Conservation (phyloP, 2,888 invertebrate species). For the Scaeva pyrastri region DNA sequence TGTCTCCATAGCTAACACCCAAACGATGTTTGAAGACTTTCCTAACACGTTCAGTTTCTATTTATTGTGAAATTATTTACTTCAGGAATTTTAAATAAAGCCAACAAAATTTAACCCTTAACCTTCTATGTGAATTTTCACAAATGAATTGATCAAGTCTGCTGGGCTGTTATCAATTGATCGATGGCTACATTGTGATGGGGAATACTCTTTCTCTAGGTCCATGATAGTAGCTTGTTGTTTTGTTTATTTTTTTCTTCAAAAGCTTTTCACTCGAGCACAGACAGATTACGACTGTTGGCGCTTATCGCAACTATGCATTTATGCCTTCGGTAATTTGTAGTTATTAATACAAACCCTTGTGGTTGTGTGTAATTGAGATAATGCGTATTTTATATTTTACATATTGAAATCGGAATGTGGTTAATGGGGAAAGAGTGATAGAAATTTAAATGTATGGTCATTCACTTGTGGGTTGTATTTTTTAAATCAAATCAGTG, state of each 20-base stretch:
- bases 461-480: background rate
- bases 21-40: constrained; percentile 84
- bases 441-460: background rate
- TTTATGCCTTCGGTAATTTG: background rate
- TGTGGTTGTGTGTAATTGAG: constrained; percentile 10
- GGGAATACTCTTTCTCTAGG: constrained; percentile 80
- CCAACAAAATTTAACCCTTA: constrained; percentile 35
- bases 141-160: constrained; percentile 78
- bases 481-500: background rate
- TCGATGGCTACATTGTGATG: constrained; percentile 78
- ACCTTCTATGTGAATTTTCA: constrained; percentile 78
- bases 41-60: constrained; percentile 85
- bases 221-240: constrained; percentile 61
- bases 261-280: background rate
- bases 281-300: constrained; percentile 24
- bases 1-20: constrained; percentile 88
- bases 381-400: background rate
- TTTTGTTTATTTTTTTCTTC: constrained; percentile 25
- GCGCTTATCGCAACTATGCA: background rate
- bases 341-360: background rate
- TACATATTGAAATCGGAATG: background rate
- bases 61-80: constrained; percentile 79
- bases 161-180: constrained; percentile 78
- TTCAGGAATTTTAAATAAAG: background rate
- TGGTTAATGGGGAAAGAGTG: background rate